Conservation (phyloP, 1,140 invertebrate genomes). For the Oppia nitens region DNA sequence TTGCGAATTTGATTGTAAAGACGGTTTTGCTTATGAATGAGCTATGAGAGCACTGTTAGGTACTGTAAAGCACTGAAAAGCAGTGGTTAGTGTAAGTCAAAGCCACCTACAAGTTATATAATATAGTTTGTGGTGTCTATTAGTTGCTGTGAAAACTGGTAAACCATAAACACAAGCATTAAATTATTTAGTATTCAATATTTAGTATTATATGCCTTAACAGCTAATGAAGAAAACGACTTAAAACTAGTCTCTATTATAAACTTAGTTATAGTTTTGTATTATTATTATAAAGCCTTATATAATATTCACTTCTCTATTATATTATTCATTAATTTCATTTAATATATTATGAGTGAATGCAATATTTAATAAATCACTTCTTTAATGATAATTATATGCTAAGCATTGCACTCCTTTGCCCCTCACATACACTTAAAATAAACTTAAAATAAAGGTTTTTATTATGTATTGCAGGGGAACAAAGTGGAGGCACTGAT, state of each 20-base stretch:
- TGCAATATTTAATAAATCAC: background rate
- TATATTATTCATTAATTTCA: background rate
- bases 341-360: background rate
- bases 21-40: background rate
- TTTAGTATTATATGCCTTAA: background rate
- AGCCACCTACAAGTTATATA: background rate
- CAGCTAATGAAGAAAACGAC: background rate
- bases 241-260: too few relatives aligned
- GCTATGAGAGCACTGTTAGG: too few relatives aligned
- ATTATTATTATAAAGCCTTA: too few relatives aligned
- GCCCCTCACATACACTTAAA: background rate
- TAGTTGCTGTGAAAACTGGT: too few relatives aligned
- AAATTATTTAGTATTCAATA: background rate
- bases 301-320: too few relatives aligned
- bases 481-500: too few relatives aligned
- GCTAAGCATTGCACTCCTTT: background rate
- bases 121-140: background rate
- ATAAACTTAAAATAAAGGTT: background rate
- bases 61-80: too few relatives aligned
- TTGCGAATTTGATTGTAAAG: background rate
- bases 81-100: too few relatives aligned
- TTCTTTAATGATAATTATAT: background rate
- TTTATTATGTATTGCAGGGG: too few relatives aligned
- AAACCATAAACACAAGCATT: background rate
- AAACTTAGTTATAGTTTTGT: too few relatives aligned